Conservation (phyloP, 92 coral and sea anemone genomes). For the Phenganax stokvisi region DNA sequence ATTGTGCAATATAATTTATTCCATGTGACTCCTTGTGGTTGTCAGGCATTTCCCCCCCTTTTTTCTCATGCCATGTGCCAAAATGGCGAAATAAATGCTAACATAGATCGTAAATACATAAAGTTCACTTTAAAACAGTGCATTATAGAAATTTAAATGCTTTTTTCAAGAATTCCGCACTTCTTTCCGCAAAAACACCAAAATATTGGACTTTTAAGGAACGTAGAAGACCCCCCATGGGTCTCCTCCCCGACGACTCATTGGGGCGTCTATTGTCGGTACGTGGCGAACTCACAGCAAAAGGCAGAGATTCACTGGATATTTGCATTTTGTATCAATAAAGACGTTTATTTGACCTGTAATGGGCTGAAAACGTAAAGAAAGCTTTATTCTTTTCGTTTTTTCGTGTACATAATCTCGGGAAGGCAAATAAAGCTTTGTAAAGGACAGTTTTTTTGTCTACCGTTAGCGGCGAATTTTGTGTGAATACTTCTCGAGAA, state of each 20-base stretch:
- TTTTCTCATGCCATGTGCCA: too few relatives aligned
- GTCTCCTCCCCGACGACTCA: slow-evolving; percentile 11
- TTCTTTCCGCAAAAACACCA: too few relatives aligned
- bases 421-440: slow-evolving; percentile 3
- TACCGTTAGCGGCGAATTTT: background rate
- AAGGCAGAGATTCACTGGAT: background rate
- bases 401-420: background rate
- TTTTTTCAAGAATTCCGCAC: too few relatives aligned
- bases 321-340: slow-evolving; percentile 14
- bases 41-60: too few relatives aligned
- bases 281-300: slow-evolving; percentile 27
- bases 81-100: too few relatives aligned
- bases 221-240: background rate
- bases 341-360: slow-evolving; percentile 34
- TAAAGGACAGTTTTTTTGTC: background rate
- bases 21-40: too few relatives aligned
- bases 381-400: slow-evolving; percentile 10
- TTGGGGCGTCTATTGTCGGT: background rate
- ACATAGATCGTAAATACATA: too few relatives aligned
- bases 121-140: too few relatives aligned
- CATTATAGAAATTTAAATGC: too few relatives aligned
- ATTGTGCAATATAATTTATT: too few relatives aligned
- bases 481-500: background rate
- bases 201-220: too few relatives aligned
- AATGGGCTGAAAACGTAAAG: slow-evolving; percentile 23